These are phyloP conservation scores for Rhinichthys klamathensis DNA, from an alignment of 2,113 vertebrate genomes.

Conservation along the genomic window DNA sequence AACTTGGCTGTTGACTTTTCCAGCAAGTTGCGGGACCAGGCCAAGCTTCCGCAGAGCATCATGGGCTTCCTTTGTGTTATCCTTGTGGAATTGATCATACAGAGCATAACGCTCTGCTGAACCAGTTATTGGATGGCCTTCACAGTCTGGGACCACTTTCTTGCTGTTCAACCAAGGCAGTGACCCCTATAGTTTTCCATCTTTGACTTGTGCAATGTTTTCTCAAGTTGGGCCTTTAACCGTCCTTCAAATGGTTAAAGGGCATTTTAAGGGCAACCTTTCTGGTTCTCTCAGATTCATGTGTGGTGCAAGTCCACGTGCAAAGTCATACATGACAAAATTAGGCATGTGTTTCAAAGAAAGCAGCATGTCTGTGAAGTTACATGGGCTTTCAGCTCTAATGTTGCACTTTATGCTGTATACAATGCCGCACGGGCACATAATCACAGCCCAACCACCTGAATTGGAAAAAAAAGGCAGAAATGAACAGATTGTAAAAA, in stretches of 20 bases:
- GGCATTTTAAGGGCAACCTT: not conserved
- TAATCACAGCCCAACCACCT: slow-evolving; percentile 21
- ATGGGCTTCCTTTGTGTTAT: not conserved
- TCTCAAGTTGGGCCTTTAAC: not conserved
- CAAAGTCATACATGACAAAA: not conserved
- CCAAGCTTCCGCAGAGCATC: too few species aligned
- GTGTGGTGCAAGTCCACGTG: slow-evolving; percentile 10
- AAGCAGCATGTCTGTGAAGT: slow-evolving; percentile 18
- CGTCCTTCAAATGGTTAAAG: slow-evolving; percentile 7
- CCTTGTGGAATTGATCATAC: not conserved
- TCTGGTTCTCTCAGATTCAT: slow-evolving; percentile 14
- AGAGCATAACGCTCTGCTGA: not conserved
- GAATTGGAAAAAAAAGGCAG: not conserved
- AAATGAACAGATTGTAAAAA: too few species aligned
- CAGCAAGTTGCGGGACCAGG: too few species aligned
- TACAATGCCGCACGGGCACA: too few species aligned
- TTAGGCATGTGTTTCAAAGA: slow-evolving; percentile 3
- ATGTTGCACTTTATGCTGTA: not conserved
- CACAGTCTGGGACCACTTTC: not conserved
- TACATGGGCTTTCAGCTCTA: slow-evolving; percentile 4
- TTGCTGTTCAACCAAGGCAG: too few species aligned
- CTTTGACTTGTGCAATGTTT: not conserved
- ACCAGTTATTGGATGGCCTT: not conserved
- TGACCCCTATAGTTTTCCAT: too few species aligned
- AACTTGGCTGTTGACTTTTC: too few species aligned